Evolutionary conservation across 2,113 vertebrate genomes (phyloP).

Genomic region (Notothenia coriiceps): DNA sequence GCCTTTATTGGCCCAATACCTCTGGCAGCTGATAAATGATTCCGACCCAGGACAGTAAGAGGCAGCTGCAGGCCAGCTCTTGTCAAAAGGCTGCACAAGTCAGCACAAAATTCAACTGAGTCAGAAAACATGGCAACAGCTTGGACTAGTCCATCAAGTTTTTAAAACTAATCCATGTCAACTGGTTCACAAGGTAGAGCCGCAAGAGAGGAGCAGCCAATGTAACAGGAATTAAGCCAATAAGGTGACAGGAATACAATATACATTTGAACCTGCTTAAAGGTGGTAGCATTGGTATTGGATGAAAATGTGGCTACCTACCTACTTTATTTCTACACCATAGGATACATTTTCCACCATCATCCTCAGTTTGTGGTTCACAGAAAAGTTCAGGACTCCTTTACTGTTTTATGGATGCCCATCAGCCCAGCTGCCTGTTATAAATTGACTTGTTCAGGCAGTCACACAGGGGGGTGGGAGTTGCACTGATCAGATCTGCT

Average conservation of each 20-base stretch:
- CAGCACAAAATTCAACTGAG: conserved; percentile 62
- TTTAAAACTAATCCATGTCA: too few relatives aligned
- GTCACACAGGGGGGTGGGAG: conserved; percentile 9
- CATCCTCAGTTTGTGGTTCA: conserved; percentile 16
- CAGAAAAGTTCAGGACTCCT: conserved; percentile 44
- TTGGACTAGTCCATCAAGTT: conserved; percentile 45
- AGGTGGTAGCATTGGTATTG: background rate
- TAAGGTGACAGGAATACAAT: background rate
- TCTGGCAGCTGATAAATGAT: conserved; percentile 40
- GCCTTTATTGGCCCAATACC: conserved; percentile 4
- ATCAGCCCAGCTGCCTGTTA: conserved; percentile 64
- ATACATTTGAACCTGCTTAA: too few relatives aligned
- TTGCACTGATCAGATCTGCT: conserved; percentile 62
- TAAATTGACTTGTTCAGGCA: conserved; percentile 71
- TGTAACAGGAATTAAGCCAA: background rate
- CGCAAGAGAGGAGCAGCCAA: background rate
- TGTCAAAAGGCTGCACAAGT: conserved; percentile 53
- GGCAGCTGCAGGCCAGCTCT: conserved; percentile 48
- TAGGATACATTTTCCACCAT: conserved; percentile 1
- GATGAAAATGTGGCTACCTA: background rate
- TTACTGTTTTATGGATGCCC: conserved; percentile 60
- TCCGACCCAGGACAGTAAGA: conserved; percentile 38
- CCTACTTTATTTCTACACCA: conserved; percentile 3
- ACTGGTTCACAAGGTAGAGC: conserved; percentile 5
- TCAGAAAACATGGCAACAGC: conserved; percentile 42